Percentiles rank a stretch among this genome's conserved stretches.
Conservation (phyloP, 2,113 vertebrate species). For the Numida meleagris region DNA sequence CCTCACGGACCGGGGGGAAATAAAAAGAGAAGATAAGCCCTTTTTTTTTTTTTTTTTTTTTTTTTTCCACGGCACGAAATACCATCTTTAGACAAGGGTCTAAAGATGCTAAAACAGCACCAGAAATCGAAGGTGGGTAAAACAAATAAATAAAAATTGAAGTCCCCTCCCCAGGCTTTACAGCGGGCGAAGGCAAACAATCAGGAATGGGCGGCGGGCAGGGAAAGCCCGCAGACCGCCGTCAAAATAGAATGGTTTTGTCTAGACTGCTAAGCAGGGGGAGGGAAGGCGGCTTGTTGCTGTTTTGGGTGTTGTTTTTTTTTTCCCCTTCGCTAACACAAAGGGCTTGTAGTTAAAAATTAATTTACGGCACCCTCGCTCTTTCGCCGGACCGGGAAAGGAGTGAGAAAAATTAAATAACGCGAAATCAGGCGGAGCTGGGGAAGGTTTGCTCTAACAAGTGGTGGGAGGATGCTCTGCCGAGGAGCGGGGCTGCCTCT, state of each 20-base stretch:
- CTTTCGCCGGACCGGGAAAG: not conserved
- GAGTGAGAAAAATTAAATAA: not conserved
- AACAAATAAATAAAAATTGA: not conserved
- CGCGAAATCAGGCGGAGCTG: not conserved
- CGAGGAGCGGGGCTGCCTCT: not conserved
- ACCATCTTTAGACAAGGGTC: not conserved
- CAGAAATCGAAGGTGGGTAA: slow-evolving; percentile 36
- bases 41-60: accelerated
- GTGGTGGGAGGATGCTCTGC: not conserved
- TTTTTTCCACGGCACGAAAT: not conserved
- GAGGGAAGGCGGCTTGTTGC: not conserved
- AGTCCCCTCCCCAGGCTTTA: not conserved
- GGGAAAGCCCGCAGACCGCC: not conserved
- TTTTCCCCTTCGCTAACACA: not conserved
- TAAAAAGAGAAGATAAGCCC: not conserved
- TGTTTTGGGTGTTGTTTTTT: not conserved
- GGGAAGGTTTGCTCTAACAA: slow-evolving; percentile 34
- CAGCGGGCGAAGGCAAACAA: not conserved
- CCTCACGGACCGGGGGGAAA: not conserved
- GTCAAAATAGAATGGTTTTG: slow-evolving; percentile 38
- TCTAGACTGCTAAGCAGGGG: slow-evolving; percentile 10
- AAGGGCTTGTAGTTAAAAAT: slow-evolving; percentile 38
- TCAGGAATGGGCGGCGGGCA: not conserved
- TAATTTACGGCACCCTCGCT: not conserved
- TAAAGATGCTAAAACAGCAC: not conserved